phyloP scores from a whole-genome alignment of 2,113 vertebrate genomes.

The Anser brachyrhynchus region DNA sequence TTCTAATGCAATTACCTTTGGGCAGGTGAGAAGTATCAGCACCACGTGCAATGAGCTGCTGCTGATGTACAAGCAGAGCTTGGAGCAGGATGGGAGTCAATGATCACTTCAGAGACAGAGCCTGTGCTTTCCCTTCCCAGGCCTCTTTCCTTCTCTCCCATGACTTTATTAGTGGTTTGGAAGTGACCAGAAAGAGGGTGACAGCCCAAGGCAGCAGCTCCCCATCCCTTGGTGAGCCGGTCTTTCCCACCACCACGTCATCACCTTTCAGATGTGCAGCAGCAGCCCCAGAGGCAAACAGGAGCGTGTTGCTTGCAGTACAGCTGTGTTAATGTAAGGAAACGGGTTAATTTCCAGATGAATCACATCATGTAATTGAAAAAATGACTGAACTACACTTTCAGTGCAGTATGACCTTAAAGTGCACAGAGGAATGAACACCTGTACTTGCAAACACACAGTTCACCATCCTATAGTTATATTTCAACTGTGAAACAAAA shows the following conservation, averaged over 20 bases:
- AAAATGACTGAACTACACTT: neutral
- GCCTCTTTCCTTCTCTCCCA: neutral
- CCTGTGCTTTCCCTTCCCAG: neutral
- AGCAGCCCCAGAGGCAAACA: neutral
- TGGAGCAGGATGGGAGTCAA: no score
- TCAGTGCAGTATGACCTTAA: neutral
- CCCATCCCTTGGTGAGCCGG: neutral
- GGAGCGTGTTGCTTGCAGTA: no score
- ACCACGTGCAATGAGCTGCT: fast-evolving
- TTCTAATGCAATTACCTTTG: neutral
- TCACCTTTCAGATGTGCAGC: neutral
- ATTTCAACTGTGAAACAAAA: neutral
- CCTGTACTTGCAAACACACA: neutral
- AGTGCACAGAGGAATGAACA: neutral
- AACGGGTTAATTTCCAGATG: neutral
- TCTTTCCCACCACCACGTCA: neutral
- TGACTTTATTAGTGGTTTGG: neutral
- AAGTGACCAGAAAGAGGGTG: neutral
- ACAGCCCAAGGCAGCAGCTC: neutral
- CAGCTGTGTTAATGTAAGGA: neutral
- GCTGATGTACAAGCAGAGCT: neutral
- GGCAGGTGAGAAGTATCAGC: neutral
- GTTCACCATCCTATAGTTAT: neutral
- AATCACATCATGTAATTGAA: fast-evolving
- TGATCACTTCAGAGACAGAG: neutral